Conservation (phyloP, 1,140 invertebrate genomes). For the Pogonus chalceus region DNA sequence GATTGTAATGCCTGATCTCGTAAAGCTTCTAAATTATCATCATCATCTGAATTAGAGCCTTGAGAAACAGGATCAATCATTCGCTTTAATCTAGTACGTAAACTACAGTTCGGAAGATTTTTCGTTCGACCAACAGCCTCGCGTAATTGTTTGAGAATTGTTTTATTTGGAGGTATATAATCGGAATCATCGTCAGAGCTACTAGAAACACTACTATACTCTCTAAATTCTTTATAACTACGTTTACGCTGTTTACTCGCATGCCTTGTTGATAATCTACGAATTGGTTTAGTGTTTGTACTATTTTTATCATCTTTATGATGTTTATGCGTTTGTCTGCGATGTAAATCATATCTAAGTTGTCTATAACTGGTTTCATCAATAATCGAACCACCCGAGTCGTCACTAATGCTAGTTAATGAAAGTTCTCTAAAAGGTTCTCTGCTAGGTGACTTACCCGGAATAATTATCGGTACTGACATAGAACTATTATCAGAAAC, state of each 20-base stretch:
- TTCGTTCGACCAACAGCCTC: not conserved
- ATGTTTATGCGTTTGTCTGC: not conserved
- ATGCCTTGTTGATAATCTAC: not conserved
- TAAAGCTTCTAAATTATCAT: constrained; percentile 28
- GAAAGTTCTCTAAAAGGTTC: constrained; percentile 29
- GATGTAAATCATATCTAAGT: not conserved
- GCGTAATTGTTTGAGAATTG: not conserved
- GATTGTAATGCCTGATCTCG: constrained; percentile 5
- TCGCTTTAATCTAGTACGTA: constrained; percentile 18
- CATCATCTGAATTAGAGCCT: constrained; percentile 12
- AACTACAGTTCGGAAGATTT: constrained; percentile 12
- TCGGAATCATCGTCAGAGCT: not conserved
- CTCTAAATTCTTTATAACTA: not conserved
- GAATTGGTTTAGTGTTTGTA: not conserved
- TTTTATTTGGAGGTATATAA: not conserved
- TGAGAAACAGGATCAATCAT: constrained; percentile 15
- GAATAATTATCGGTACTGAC: constrained; percentile 10
- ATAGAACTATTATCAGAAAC: constrained; percentile 29
- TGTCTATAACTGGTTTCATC: not conserved
- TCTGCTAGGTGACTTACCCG: constrained; percentile 29
- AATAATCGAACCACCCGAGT: constrained; percentile 3
- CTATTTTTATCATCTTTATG: not conserved
- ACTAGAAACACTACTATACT: not conserved
- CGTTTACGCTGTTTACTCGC: not conserved
- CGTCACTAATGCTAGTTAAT: constrained; percentile 30